phyloP scores from a whole-genome alignment of 2,113 vertebrate genomes.

The Pachyramphus minor region DNA sequence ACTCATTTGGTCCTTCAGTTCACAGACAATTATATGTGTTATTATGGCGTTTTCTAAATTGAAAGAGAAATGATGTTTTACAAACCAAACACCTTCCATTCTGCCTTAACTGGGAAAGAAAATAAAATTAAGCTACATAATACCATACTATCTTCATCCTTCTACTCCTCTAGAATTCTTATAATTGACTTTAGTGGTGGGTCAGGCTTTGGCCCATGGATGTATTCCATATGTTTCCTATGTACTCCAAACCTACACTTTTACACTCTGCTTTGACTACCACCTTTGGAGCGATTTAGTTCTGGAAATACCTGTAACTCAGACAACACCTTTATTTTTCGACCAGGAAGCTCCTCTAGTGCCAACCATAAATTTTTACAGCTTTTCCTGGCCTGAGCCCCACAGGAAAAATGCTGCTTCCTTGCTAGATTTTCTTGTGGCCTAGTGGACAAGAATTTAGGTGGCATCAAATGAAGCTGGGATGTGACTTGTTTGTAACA shows the following conservation, averaged over 20 bases:
- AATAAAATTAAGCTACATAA: background rate
- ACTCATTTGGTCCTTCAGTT: background rate
- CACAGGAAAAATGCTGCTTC: background rate
- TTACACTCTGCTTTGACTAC: background rate
- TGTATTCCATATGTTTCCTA: background rate
- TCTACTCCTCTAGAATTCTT: background rate
- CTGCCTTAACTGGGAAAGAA: background rate
- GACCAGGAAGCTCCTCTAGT: background rate
- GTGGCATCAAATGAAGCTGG: background rate
- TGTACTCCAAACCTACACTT: background rate
- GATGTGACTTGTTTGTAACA: background rate
- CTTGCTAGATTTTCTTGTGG: background rate
- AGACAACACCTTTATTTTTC: background rate
- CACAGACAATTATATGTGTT: background rate
- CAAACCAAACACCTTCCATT: background rate
- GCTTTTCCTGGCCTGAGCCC: background rate
- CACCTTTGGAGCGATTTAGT: background rate
- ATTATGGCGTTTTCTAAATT: background rate
- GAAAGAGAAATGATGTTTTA: background rate
- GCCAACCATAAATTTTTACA: background rate
- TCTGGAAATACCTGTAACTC: background rate
- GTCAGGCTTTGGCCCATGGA: background rate
- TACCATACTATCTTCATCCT: background rate
- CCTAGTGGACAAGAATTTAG: background rate
- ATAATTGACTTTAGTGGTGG: background rate